Evolutionary conservation across 2,888 invertebrate genomes (phyloP).

Genomic region (Polyommatus iphigenia): DNA sequence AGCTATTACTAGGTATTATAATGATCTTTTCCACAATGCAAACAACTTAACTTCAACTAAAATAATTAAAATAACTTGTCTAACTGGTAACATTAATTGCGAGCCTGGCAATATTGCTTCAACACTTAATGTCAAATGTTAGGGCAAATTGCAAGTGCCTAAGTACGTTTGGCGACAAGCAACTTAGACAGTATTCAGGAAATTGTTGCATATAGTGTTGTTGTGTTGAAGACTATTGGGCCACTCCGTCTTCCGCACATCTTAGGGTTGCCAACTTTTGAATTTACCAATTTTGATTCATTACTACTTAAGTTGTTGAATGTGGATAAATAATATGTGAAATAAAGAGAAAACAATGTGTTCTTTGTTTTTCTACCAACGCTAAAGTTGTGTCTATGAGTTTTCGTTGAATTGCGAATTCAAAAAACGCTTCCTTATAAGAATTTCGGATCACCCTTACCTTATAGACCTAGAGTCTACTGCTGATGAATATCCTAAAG

Average conservation of each 20-base stretch:
- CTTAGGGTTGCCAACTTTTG: neutral
- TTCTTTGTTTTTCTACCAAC: too few species aligned
- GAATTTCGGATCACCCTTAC: neutral
- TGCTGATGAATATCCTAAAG: neutral
- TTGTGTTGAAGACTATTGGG: slow-evolving; percentile 14
- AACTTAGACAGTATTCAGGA: slow-evolving; percentile 26
- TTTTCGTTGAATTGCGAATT: too few species aligned
- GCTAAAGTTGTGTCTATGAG: too few species aligned
- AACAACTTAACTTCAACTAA: neutral
- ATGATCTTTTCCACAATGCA: neutral
- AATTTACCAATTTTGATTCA: neutral
- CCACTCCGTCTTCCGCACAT: neutral
- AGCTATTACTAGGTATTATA: too few species aligned
- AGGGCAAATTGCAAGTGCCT: slow-evolving; percentile 2
- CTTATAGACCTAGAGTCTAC: neutral
- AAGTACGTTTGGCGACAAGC: slow-evolving; percentile 6
- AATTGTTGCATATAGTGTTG: slow-evolving; percentile 17
- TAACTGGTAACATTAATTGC: neutral
- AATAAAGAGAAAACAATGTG: neutral
- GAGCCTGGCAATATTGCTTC: neutral
- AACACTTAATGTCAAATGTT: neutral
- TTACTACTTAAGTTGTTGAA: neutral
- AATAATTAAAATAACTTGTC: neutral
- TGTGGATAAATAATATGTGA: neutral
- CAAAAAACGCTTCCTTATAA: too few species aligned